Evolutionary conservation across 2,797 vertebrate species (phyloP).

Genomic region (Atherinosoma microstoma): DNA sequence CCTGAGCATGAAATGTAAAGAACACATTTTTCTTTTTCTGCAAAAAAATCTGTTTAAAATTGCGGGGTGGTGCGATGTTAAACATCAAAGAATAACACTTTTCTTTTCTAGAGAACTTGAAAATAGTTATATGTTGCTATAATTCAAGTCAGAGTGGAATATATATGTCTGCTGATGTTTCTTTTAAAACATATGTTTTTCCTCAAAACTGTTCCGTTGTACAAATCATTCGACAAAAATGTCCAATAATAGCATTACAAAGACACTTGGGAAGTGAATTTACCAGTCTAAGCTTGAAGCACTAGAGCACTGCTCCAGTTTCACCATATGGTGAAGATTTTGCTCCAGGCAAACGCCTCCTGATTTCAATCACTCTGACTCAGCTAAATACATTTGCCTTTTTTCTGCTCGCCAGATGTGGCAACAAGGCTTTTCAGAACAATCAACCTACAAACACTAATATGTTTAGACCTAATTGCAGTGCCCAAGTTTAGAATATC

Average conservation of each 20-base stretch:
- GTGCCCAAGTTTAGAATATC: constrained; percentile 6
- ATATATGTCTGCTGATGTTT: neutral
- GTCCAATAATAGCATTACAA: constrained; percentile 31
- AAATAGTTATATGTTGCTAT: constrained; percentile 24
- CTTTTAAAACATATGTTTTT: constrained; percentile 33
- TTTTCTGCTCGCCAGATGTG: constrained; percentile 77
- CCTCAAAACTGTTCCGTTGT: constrained; percentile 23
- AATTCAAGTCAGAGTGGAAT: constrained; percentile 35
- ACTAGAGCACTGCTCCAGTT: constrained; percentile 46
- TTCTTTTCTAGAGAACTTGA: neutral
- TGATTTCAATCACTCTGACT: constrained; percentile 74
- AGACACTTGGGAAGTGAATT: constrained; percentile 51
- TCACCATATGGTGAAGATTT: constrained; percentile 74
- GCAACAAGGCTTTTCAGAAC: constrained; percentile 49
- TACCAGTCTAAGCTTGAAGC: constrained; percentile 40
- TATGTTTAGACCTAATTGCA: constrained; percentile 35
- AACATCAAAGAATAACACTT: neutral
- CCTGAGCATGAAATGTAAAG: neutral
- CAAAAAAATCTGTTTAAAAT: neutral
- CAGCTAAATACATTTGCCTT: constrained; percentile 58
- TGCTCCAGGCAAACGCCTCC: constrained; percentile 50
- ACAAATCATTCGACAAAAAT: constrained; percentile 43
- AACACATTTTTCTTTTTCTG: neutral
- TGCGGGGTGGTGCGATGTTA: neutral
- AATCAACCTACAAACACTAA: constrained; percentile 30